phyloP scores from a whole-genome alignment of 2,113 vertebrate species.

The Onychostruthus taczanowskii region DNA sequence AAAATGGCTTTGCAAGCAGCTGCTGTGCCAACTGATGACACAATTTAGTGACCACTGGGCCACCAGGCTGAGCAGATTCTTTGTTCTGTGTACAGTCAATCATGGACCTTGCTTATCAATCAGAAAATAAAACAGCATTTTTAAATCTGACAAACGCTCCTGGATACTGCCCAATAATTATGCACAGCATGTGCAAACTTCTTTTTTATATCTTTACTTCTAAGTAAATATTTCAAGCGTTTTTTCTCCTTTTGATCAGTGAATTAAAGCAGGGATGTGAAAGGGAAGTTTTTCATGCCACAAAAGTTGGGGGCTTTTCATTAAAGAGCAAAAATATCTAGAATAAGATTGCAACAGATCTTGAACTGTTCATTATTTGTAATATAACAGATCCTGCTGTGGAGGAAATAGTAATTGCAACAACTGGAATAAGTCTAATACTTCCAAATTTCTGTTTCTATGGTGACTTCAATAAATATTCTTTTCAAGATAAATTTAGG shows the following conservation, averaged over 20 bases:
- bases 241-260: not conserved
- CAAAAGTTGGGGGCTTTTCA: not conserved
- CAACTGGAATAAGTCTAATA: not conserved
- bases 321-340: not conserved
- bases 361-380: not conserved
- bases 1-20: not conserved
- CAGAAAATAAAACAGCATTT: not conserved
- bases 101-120: not conserved
- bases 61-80: not conserved
- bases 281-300: not conserved
- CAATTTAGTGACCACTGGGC: not conserved
- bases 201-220: not conserved
- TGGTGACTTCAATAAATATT: constrained; percentile 4
- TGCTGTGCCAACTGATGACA: not conserved
- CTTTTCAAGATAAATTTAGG: not conserved
- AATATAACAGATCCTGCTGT: not conserved
- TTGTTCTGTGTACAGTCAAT: not conserved
- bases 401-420: not conserved
- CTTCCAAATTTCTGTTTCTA: not conserved
- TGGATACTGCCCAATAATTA: not conserved
- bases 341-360: not conserved
- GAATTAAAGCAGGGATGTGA: not conserved
- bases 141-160: not conserved
- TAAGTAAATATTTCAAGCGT: not conserved
- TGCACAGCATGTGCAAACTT: not conserved